These are phyloP conservation scores for Drosophila eohydei DNA, from an alignment of 2,888 invertebrate species.

Conservation along the genomic window DNA sequence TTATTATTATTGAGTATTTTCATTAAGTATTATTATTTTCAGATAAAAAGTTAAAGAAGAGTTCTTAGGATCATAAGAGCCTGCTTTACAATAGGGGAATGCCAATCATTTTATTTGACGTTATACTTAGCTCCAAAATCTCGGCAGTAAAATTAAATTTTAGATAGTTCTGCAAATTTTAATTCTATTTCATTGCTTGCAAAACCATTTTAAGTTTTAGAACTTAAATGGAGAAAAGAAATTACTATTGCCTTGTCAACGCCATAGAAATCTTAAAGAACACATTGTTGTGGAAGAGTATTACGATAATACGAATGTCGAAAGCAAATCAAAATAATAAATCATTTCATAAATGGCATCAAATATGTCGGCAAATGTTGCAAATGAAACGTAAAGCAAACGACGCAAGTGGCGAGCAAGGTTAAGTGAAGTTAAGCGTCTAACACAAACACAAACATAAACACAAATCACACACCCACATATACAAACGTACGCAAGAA, in stretches of 20 bases:
- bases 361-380: slow-evolving; percentile 82
- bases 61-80: not conserved
- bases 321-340: slow-evolving; percentile 80
- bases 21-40: too few species aligned
- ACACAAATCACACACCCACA: slow-evolving; percentile 34
- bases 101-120: not conserved
- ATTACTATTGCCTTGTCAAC: not conserved
- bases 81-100: too few species aligned
- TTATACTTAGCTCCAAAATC: too few species aligned
- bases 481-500: slow-evolving; percentile 7
- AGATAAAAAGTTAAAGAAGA: not conserved
- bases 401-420: slow-evolving; percentile 71
- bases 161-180: too few species aligned
- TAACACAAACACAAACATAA: slow-evolving; percentile 56
- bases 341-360: slow-evolving; percentile 79
- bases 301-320: slow-evolving; percentile 63
- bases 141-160: not conserved
- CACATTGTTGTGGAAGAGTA: slow-evolving; percentile 23
- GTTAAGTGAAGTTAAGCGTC: slow-evolving; percentile 77
- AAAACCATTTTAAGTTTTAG: not conserved
- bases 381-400: slow-evolving; percentile 78
- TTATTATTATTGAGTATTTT: too few species aligned
- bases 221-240: not conserved
- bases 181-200: not conserved
- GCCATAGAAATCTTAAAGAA: not conserved